Conservation (phyloP, 2,113 vertebrate species). For the Tiliqua scincoides region DNA sequence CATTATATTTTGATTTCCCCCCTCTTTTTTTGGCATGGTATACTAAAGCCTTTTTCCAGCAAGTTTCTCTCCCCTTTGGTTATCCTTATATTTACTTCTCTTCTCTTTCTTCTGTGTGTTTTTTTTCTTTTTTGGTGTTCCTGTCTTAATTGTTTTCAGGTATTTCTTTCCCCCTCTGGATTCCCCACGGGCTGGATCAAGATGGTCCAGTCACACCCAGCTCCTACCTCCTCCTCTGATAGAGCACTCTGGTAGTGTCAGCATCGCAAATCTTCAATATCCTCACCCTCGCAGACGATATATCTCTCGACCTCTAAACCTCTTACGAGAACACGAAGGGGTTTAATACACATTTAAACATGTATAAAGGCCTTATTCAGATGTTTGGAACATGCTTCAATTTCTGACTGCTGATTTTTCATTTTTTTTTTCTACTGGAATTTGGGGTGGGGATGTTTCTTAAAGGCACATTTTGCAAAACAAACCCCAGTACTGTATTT, state of each 20-base stretch:
- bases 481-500: constrained; percentile 46
- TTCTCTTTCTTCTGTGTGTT: constrained; percentile 73
- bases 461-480: constrained; percentile 61
- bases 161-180: constrained; percentile 96
- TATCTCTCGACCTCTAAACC: constrained; percentile 80
- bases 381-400: constrained; percentile 68
- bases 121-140: constrained; percentile 76
- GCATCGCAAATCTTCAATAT: constrained; percentile 82
- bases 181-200: constrained; percentile 87
- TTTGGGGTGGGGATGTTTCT: constrained; percentile 44
- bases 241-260: constrained; percentile 89
- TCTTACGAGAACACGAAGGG: constrained; percentile 84
- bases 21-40: constrained; percentile 76
- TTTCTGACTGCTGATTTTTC: constrained; percentile 64
- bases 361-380: constrained; percentile 66
- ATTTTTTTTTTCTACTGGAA: constrained; percentile 47
- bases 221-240: constrained; percentile 90
- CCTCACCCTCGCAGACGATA: constrained; percentile 82
- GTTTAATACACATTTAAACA: constrained; percentile 71
- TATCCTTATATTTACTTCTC: constrained; percentile 79
- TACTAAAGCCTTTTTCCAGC: constrained; percentile 78
- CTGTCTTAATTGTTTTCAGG: constrained; percentile 87
- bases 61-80: constrained; percentile 80
- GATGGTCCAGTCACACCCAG: constrained; percentile 89
- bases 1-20: constrained; percentile 62